phyloP scores from a whole-genome alignment of 1,140 invertebrate genomes.

The silkworm (Bombyx mori) region DNA sequence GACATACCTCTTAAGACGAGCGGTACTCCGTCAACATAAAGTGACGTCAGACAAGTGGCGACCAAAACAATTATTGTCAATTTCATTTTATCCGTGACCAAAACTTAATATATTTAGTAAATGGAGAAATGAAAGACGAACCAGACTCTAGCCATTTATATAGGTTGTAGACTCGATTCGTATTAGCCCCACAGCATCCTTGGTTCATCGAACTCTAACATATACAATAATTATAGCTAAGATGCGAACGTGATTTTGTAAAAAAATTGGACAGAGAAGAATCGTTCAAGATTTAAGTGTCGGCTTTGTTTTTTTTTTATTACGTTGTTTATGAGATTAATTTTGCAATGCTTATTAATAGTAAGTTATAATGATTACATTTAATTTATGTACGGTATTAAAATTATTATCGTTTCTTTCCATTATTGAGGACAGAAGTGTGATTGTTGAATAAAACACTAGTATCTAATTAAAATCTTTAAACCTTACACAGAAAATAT shows the following conservation, averaged over 20 bases:
- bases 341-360: too few species aligned
- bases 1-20: constrained; percentile 12
- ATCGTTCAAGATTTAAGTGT: constrained; percentile 5
- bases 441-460: too few species aligned
- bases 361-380: too few species aligned
- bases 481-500: too few species aligned
- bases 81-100: not conserved
- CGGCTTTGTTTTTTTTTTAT: constrained; percentile 1
- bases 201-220: constrained; percentile 3
- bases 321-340: too few species aligned
- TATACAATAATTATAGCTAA: constrained; percentile 4
- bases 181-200: constrained; percentile 1
- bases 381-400: too few species aligned
- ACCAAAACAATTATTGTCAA: not conserved
- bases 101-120: constrained; percentile 3
- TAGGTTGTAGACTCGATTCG: constrained; percentile 10
- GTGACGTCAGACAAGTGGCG: not conserved
- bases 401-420: too few species aligned
- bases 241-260: constrained; percentile 7
- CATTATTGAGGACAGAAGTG: too few species aligned
- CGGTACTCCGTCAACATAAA: constrained; percentile 5
- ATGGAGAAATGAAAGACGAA: constrained; percentile 4
- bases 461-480: too few species aligned
- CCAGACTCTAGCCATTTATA: constrained; percentile 11
- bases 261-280: constrained; percentile 6